Conservation (phyloP, 1,140 invertebrate species). For the Dreissena rostriformis region DNA sequence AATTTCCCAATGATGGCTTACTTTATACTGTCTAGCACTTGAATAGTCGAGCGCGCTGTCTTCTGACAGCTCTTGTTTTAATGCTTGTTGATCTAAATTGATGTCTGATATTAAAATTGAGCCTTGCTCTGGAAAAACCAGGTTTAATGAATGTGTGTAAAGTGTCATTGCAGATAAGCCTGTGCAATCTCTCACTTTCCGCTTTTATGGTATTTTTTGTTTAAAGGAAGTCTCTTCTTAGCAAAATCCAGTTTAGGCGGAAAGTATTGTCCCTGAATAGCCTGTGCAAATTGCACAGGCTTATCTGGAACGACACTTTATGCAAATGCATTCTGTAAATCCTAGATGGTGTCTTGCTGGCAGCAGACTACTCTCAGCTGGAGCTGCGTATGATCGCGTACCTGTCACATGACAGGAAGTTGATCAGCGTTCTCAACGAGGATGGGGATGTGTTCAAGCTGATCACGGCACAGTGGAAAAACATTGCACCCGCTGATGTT, state of each 20-base stretch:
- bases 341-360: constrained; percentile 85
- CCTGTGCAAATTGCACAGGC: too few species aligned
- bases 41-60: too few species aligned
- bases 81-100: neutral
- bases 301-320: too few species aligned
- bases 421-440: constrained; percentile 88
- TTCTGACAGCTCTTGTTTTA: too few species aligned
- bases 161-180: neutral
- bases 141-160: neutral
- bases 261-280: too few species aligned
- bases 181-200: too few species aligned
- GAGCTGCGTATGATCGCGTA: constrained; percentile 97
- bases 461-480: constrained; percentile 93
- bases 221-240: too few species aligned
- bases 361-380: constrained; percentile 97
- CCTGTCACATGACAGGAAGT: constrained; percentile 89
- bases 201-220: too few species aligned
- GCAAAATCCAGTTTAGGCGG: too few species aligned
- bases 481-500: constrained; percentile 85
- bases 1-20: too few species aligned
- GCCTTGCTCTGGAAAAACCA: neutral
- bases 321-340: too few species aligned
- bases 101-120: neutral
- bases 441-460: constrained; percentile 92
- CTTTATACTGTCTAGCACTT: too few species aligned